Evolutionary conservation across 2,113 vertebrate species (phyloP), one percentile per base, ranked within the genome.

Genomic region (Pampusana beccarii): DNA sequence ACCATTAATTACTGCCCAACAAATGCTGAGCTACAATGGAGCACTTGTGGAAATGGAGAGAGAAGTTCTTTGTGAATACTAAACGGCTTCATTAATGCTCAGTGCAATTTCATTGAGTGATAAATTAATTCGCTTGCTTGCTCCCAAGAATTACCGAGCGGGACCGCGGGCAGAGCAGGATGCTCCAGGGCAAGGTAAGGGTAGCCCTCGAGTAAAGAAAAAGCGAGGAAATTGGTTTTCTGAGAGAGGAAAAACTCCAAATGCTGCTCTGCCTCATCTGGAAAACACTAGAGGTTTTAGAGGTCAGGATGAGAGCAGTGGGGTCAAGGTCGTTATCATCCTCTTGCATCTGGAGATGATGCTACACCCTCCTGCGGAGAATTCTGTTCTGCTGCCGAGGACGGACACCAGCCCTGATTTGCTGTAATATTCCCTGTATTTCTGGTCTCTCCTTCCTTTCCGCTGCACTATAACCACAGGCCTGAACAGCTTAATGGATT

Each of bases 1-100:
- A 94, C 97, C 96, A 95, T 98, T 98, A 97, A 98, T 98, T 97
- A 97, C 96, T 97, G 95, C 95, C 96, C 97, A 97, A 96, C 95
- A 97, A 98, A 97, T 85, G 96, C 79, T 87, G 96, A 92, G 82
- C 95, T 95, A 92, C 97, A 94, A 71, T 80, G 93, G 90, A 91
- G 92, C 93, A 90, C 94, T 97, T 96, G 93, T 93, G 95, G 93
- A 92, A 96, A 97, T 83, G 90, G 72, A 84, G 73, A 95, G 86
- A 95, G 91, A 95, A 96, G 88, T 95, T 96, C 91, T 53, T 91
- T 46, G 65, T 96, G 95, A 97, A 97, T 97, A 85, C 89, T 92
- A 94, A 98, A 95, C 67, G 95, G 91, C 83, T 97, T 97, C 95
- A 88, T 95, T 96, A 95, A 90, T 81, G 84, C 91, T 94, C 6